phyloP scores from a whole-genome alignment of 2,888 invertebrate species.

The Lycia hirtaria region DNA sequence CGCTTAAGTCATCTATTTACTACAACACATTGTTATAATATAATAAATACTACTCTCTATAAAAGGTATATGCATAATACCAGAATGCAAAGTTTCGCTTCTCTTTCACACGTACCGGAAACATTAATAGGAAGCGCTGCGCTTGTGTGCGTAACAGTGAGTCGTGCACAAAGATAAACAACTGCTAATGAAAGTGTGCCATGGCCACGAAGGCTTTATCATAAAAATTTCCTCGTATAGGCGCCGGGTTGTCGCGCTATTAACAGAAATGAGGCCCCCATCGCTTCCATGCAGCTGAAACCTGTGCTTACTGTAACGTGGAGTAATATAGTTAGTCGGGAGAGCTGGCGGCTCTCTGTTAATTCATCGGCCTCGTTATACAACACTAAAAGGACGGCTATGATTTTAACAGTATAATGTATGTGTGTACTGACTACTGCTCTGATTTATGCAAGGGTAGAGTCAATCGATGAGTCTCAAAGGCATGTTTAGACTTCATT shows the following conservation, averaged over 20 bases:
- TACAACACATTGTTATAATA: too few species aligned
- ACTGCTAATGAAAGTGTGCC: conserved; percentile 34
- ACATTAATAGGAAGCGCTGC: background rate
- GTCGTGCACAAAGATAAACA: conserved; percentile 33
- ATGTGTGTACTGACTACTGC: too few species aligned
- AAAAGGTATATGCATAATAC: background rate
- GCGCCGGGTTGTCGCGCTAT: conserved; percentile 68
- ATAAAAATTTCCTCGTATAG: conserved; percentile 60
- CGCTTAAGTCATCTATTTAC: too few species aligned
- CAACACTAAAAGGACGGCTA: too few species aligned
- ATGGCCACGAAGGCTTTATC: conserved; percentile 47
- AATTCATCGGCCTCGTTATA: too few species aligned
- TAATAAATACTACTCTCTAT: too few species aligned
- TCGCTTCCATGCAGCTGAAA: conserved; percentile 43
- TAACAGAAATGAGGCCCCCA: conserved; percentile 61
- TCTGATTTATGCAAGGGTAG: too few species aligned
- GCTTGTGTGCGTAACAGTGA: conserved; percentile 1
- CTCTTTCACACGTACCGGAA: background rate
- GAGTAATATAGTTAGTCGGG: conserved; percentile 20
- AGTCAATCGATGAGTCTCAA: too few species aligned
- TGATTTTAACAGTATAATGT: too few species aligned
- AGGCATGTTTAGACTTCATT: too few species aligned
- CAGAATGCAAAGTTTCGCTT: background rate
- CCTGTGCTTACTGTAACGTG: conserved; percentile 36
- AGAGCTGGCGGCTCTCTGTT: conserved; percentile 17